Evolutionary conservation across 2,888 invertebrate species (phyloP).

Genomic region (Microctonus brassicae): DNA sequence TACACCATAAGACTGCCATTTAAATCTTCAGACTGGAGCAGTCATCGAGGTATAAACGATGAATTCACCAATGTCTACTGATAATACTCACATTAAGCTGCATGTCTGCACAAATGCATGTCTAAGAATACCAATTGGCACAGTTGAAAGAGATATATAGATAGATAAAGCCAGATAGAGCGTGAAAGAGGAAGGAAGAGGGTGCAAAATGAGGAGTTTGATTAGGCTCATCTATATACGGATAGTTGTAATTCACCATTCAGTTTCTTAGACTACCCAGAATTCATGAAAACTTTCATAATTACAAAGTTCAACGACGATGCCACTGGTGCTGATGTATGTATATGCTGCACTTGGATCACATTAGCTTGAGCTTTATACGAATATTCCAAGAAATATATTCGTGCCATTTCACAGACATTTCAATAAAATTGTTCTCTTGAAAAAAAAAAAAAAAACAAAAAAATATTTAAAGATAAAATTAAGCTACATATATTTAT

Average conservation of each 20-base stretch:
- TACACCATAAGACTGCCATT: neutral
- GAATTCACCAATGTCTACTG: conserved; percentile 12
- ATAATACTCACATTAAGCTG: conserved; percentile 5
- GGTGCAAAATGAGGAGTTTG: conserved; percentile 2
- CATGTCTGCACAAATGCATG: neutral
- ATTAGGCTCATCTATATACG: conserved; percentile 30
- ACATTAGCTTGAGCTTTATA: neutral
- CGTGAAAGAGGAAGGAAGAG: neutral
- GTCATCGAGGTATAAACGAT: conserved; percentile 17
- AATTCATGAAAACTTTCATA: conserved; percentile 56
- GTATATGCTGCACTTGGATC: neutral
- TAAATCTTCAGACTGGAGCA: neutral
- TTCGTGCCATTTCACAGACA: no score
- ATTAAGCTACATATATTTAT: no score
- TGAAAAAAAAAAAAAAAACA: no score
- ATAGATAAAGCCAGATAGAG: conserved; percentile 13
- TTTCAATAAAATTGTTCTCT: no score
- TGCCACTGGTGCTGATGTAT: neutral
- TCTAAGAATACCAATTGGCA: conserved; percentile 4
- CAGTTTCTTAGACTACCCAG: conserved; percentile 44
- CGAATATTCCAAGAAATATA: neutral
- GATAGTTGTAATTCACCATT: conserved; percentile 44
- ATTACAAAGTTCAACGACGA: conserved; percentile 55
- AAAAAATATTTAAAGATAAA: no score
- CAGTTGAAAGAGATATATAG: neutral